Base-by-base conservation (phyloP, 1,140 invertebrate species). In the Drosophila busckii region DNA sequence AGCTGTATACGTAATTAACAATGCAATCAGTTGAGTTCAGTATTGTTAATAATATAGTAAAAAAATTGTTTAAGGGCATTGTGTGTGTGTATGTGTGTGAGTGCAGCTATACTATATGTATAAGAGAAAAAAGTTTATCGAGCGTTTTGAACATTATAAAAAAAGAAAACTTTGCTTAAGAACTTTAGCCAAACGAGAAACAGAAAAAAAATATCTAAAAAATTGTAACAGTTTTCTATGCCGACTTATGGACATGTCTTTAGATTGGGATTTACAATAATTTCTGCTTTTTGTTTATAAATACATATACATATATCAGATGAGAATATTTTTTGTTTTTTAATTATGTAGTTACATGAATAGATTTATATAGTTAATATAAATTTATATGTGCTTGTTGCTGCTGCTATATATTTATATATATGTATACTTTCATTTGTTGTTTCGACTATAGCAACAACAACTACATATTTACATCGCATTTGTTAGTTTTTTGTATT, bases 381-480 rank as follows among this genome's bases (percentile, higher is more conserved):
- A 15, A 8, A 38, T 61, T 45, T 34, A 44, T 63, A 64, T 70
- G 60, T 59, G 48, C 52, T 32, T 54, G 70, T 32, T 64, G 48
- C 31, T 65, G 65, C 22, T 65, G 41, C 32, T 58, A 40, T 55
- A n/a, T 52, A 12, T 50, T 25, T 44, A 28, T 12, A 0, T 17
- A 23, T 37, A 22, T 28, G 17, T 38, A 34, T 45, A 17, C 26
- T 40, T 63, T 34, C 23, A 53, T 48, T 50, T 63, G 45, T 56
- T 26, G 19, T 50, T 69, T 15, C 41, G 17, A 55, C 50, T 34
- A 52, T 76, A 68, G 54, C 66, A 75, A 71, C 61, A 67, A 68
- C 66, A 60, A 76, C 52, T 82, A 64, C 69, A 73, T 73, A 84
- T 83, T 82, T 82, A 82, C 66, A 84, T 76, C 63, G 63, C 56